Evolutionary conservation across 1,140 invertebrate species (phyloP).

Genomic region (Drosophila pandora): DNA sequence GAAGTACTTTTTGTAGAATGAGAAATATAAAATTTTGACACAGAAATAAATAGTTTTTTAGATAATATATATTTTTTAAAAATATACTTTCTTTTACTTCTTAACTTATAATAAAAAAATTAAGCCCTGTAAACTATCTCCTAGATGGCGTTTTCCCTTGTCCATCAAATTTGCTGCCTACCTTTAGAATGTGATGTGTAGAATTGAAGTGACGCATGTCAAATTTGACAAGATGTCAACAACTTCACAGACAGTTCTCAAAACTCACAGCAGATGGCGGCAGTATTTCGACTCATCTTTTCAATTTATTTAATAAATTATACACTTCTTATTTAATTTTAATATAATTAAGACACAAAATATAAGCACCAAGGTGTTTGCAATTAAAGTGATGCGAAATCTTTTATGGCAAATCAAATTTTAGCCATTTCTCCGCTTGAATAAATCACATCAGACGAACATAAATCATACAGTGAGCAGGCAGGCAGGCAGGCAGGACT

Average conservation of each 20-base stretch:
- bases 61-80: no score
- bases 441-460: slow-evolving; percentile 81
- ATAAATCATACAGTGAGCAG: slow-evolving; percentile 75
- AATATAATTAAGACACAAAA: neutral
- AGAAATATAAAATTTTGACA: no score
- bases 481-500: slow-evolving; percentile 8
- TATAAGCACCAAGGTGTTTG: neutral
- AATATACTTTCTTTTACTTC: no score
- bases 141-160: slow-evolving; percentile 38
- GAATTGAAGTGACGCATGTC: slow-evolving; percentile 1
- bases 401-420: slow-evolving; percentile 75
- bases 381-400: slow-evolving; percentile 56
- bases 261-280: neutral
- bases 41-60: no score
- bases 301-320: neutral
- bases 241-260: neutral
- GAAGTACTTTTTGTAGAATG: no score
- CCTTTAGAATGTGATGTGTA: slow-evolving; percentile 20
- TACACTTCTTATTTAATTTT: no score
- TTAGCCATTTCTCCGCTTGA: slow-evolving; percentile 77
- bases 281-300: neutral
- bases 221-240: slow-evolving; percentile 20
- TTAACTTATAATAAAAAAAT: neutral
- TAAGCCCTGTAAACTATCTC: neutral
- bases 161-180: slow-evolving; percentile 7